phyloP scores from a whole-genome alignment of 2,797 vertebrate genomes.

The Erpetoichthys calabaricus region DNA sequence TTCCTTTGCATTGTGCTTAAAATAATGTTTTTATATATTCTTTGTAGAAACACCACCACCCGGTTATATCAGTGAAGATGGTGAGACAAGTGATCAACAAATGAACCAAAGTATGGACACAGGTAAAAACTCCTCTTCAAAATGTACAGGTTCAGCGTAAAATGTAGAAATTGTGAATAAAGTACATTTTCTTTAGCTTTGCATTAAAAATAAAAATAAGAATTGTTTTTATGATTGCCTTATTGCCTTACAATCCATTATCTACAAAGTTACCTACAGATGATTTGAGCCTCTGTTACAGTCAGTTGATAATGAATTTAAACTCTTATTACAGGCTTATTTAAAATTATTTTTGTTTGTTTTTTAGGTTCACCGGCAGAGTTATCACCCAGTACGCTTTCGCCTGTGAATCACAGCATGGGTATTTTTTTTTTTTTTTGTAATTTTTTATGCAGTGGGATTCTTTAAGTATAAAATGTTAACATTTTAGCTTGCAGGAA shows the following conservation, averaged over 20 bases:
- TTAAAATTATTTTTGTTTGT: no score
- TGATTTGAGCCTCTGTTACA: no score
- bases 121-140: constrained; percentile 43
- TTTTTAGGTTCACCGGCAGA: constrained; percentile 84
- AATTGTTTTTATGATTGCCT: no score
- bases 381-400: constrained; percentile 82
- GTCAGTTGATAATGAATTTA: no score
- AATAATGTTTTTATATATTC: neutral
- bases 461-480: neutral
- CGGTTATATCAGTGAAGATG: constrained; percentile 97
- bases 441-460: neutral
- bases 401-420: constrained; percentile 84
- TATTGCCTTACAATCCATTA: no score
- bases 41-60: constrained; percentile 88
- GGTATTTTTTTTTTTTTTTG: constrained; percentile 44
- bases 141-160: neutral
- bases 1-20: no score
- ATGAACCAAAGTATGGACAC: constrained; percentile 98
- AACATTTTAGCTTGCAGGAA: no score
- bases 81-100: constrained; percentile 90
- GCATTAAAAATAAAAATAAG: no score
- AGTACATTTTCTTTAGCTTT: no score
- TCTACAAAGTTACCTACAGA: no score
- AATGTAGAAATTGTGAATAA: no score
- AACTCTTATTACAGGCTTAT: no score